Conservation (phyloP, 2,888 invertebrate genomes). For the Dioctria linearis region DNA sequence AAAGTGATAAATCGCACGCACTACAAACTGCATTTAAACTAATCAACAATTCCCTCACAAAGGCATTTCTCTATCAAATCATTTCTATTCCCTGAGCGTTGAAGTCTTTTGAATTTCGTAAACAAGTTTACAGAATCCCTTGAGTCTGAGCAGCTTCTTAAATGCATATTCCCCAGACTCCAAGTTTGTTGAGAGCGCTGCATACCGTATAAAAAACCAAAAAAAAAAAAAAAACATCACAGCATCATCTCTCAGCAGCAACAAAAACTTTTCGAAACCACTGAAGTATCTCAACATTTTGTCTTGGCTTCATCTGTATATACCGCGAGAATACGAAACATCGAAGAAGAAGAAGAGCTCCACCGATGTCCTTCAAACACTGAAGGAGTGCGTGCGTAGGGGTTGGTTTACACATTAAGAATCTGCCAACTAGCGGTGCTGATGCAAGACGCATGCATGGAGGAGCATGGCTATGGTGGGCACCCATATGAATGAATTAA, state of each 20-base stretch:
- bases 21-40: too few species aligned
- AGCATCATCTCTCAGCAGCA: too few species aligned
- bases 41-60: too few species aligned
- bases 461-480: too few species aligned
- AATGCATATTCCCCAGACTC: too few species aligned
- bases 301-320: background rate
- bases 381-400: background rate
- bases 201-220: too few species aligned
- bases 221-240: too few species aligned
- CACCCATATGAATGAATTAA: constrained; percentile 23
- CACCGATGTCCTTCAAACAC: background rate
- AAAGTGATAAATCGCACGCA: too few species aligned
- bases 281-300: background rate
- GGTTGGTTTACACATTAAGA: background rate
- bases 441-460: background rate
- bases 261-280: background rate
- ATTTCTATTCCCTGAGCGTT: background rate
- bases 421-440: background rate
- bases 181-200: too few species aligned
- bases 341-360: background rate
- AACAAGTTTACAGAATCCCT: background rate
- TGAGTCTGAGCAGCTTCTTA: background rate
- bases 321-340: background rate
- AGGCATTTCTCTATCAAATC: too few species aligned
- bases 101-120: constrained; percentile 5